These are phyloP conservation scores for Sinopyrophorus schimmeli DNA, from an alignment of 2,888 invertebrate species.

Conservation along the genomic window DNA sequence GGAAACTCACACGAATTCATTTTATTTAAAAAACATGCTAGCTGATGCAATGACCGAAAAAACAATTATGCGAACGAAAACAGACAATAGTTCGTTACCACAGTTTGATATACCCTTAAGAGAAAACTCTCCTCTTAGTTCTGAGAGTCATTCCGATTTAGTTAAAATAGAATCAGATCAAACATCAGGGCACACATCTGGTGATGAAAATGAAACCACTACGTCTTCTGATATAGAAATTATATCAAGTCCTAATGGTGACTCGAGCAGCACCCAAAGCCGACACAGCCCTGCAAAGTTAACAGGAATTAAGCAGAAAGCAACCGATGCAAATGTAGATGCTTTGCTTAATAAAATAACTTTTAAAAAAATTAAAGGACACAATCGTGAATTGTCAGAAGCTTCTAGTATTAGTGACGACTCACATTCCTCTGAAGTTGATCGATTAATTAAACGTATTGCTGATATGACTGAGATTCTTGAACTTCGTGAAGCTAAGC, in stretches of 20 bases:
- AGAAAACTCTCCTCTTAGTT: slow-evolving; percentile 70
- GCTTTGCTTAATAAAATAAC: slow-evolving; percentile 58
- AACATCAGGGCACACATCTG: slow-evolving; percentile 84
- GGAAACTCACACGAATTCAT: slow-evolving; percentile 58
- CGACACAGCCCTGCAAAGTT: slow-evolving; percentile 69
- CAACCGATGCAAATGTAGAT: slow-evolving; percentile 45
- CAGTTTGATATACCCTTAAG: slow-evolving; percentile 53
- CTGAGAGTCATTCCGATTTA: slow-evolving; percentile 73
- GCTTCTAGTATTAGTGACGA: slow-evolving; percentile 77
- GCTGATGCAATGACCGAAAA: slow-evolving; percentile 71
- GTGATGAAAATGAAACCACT: slow-evolving; percentile 84
- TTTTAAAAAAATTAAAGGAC: slow-evolving; percentile 72
- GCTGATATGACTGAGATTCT: slow-evolving; percentile 87
- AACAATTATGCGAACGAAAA: slow-evolving; percentile 35
- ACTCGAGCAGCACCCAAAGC: slow-evolving; percentile 69
- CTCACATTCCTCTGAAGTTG: slow-evolving; percentile 75
- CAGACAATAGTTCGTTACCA: slow-evolving; percentile 46
- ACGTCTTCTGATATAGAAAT: slow-evolving; percentile 97
- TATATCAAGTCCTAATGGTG: slow-evolving; percentile 89
- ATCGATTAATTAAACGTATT: slow-evolving; percentile 72
- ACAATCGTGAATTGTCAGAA: slow-evolving; percentile 75
- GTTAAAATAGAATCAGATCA: slow-evolving; percentile 82
- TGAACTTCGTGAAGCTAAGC: slow-evolving; percentile 83
- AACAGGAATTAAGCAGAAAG: slow-evolving; percentile 29
- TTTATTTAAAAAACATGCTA: slow-evolving; percentile 63